Evolutionary conservation across 37 sponge, comb jelly and placozoan species (phyloP), one percentile per base, ranked within the genome.

Genomic region (Cladorhizidae sp.): DNA sequence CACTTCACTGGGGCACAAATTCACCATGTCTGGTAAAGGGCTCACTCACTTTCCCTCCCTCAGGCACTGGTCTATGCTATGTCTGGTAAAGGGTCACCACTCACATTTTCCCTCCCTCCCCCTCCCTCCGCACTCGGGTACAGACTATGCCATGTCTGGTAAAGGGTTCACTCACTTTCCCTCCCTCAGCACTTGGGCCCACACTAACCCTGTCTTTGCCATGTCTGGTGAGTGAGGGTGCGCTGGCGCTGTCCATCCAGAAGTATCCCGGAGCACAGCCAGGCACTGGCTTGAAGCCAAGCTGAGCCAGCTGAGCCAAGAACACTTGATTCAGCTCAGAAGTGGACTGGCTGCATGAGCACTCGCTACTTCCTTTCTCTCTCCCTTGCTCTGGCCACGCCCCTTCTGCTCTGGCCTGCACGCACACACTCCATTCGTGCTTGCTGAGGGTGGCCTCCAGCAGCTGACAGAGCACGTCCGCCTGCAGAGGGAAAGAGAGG

Each of bases 221-320:
- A 61, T 17, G 28, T 6, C 28, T 61, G 29, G 28, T 28, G 12
- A 61, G 25, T 29, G 62, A 7, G 29, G 62, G 6, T 61, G 51
- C 32, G 15, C n/a, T 11, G 42, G 55, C 32, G 74, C 62, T 54
- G 74, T 58, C 36, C 7, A 70, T 40, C 79, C 79, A 78, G 38
- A 49, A 85, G 78, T 78, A 72, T 0, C 64, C 57, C 1, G 56
- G 56, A 38, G 55, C 67, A 67, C 43, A 29, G 2, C 40, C 17
- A 15, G 58, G 68, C 26, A 85, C 78, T 12, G 9, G 42, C 21
- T 20, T 28, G 61, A 85, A 78, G 22, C 86, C 86, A 23, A 41
- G 25, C 62, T 59, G 54, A 28, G 15, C 2, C 38, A 85, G 72
- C 5, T 50, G 36, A 0, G 29, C 35, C 40, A n/a, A 3, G 31